Percentiles rank a stretch among this genome's conserved stretches.
Conservation (phyloP, 2,888 invertebrate species). For the Onchidella celtica region DNA sequence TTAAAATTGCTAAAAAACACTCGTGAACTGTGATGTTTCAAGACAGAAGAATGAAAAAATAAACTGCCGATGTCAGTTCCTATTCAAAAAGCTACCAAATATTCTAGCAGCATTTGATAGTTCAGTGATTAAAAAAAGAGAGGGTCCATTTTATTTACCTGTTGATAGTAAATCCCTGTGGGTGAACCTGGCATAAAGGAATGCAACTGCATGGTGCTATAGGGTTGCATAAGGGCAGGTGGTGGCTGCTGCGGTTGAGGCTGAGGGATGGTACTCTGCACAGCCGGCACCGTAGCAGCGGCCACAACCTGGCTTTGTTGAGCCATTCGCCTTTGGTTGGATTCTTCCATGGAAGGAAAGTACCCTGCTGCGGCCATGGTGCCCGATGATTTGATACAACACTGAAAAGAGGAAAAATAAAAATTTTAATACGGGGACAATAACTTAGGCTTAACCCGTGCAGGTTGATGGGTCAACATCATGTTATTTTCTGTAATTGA, state of each 20-base stretch:
- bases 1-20: too few relatives aligned
- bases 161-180: conserved; percentile 37
- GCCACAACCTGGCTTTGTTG: conserved; percentile 34
- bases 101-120: background rate
- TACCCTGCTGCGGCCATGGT: conserved; percentile 43
- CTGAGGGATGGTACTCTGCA: conserved; percentile 18
- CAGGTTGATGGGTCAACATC: too few relatives aligned
- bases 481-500: too few relatives aligned
- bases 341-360: conserved; percentile 43
- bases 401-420: conserved; percentile 36
- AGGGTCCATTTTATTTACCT: conserved; percentile 13
- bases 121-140: background rate
- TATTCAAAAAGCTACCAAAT: too few relatives aligned
- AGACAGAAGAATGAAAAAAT: too few relatives aligned
- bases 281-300: conserved; percentile 10
- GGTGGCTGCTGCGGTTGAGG: conserved; percentile 36
- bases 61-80: too few relatives aligned
- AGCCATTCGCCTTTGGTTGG: conserved; percentile 37
- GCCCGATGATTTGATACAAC: conserved; percentile 50
- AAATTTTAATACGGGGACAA: too few relatives aligned
- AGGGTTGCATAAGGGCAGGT: conserved; percentile 30
- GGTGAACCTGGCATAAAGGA: conserved; percentile 27
- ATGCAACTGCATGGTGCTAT: conserved; percentile 26
- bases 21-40: too few relatives aligned
- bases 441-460: too few relatives aligned